Evolutionary conservation across 2,888 invertebrate genomes (phyloP).

Genomic region (Agrochola litura): DNA sequence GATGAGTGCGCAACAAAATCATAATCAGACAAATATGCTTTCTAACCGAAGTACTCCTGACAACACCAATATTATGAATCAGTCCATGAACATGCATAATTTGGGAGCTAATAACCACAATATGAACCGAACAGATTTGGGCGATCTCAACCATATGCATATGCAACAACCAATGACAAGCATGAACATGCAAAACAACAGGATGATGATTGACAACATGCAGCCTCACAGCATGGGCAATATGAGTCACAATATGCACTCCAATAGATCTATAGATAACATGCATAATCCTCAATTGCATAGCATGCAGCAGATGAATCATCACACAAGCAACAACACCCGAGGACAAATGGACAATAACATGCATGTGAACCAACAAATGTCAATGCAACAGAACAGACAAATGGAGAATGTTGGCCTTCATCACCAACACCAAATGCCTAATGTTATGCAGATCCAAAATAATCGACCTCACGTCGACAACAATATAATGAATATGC

Average conservation of each 20-base stretch:
- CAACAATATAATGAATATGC: conserved; percentile 84
- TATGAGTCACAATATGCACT: conserved; percentile 84
- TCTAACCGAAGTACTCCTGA: conserved; percentile 84
- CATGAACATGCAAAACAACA: conserved; percentile 86
- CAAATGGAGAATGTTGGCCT: conserved; percentile 83
- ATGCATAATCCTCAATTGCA: conserved; percentile 86
- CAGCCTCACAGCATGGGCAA: conserved; percentile 84
- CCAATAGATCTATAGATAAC: conserved; percentile 84
- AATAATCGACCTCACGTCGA: conserved; percentile 85
- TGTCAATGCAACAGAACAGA: conserved; percentile 85
- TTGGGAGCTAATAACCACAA: conserved; percentile 81
- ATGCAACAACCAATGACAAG: conserved; percentile 84
- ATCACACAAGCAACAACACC: conserved; percentile 81
- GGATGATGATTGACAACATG: conserved; percentile 87
- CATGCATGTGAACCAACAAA: conserved; percentile 86
- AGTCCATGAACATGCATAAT: conserved; percentile 85
- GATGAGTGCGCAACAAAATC: conserved; percentile 79
- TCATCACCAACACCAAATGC: conserved; percentile 87
- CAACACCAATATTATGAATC: conserved; percentile 81
- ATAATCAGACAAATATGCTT: conserved; percentile 80
- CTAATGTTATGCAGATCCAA: conserved; percentile 87
- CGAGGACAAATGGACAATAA: conserved; percentile 83
- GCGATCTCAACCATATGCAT: conserved; percentile 86
- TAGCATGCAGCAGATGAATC: conserved; percentile 86
- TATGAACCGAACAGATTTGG: conserved; percentile 81